Percentiles rank a stretch among this genome's conserved stretches.
phyloP scores from a whole-genome alignment of 2,113 vertebrate species.

The Corvus hawaiiensis region DNA sequence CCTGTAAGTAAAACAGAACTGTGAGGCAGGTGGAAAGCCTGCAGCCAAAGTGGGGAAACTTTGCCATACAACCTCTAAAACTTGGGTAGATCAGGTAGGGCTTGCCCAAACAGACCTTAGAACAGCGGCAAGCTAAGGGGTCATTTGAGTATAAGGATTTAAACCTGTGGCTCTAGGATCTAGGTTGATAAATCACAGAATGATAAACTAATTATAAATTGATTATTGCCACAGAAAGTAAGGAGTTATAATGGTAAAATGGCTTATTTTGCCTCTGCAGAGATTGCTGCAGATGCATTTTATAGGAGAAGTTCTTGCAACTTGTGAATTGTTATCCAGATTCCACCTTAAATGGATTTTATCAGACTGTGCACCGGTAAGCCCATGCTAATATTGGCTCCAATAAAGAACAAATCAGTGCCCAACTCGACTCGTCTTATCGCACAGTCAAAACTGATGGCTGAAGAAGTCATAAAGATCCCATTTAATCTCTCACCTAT shows the following conservation, averaged over 20 bases:
- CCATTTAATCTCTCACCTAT: slow-evolving; percentile 91
- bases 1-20: neutral
- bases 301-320: neutral
- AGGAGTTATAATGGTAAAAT: neutral
- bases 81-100: neutral
- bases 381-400: slow-evolving; percentile 83
- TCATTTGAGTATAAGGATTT: neutral
- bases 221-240: neutral
- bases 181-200: neutral
- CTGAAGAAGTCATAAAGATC: slow-evolving; percentile 92
- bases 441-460: slow-evolving; percentile 88
- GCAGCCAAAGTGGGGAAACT: neutral
- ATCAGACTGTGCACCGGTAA: slow-evolving; percentile 70
- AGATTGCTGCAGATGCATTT: neutral
- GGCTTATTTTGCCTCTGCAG: neutral
- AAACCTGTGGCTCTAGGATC: neutral
- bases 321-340: neutral
- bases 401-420: slow-evolving; percentile 89
- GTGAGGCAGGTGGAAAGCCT: neutral
- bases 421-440: slow-evolving; percentile 81
- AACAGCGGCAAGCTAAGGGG: neutral
- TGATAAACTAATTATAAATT: neutral
- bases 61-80: neutral
- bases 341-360: slow-evolving; percentile 88
- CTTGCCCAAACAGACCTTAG: neutral